Conservation (phyloP, 2,888 invertebrate genomes). For the Sphaerophoria rueppellii region DNA sequence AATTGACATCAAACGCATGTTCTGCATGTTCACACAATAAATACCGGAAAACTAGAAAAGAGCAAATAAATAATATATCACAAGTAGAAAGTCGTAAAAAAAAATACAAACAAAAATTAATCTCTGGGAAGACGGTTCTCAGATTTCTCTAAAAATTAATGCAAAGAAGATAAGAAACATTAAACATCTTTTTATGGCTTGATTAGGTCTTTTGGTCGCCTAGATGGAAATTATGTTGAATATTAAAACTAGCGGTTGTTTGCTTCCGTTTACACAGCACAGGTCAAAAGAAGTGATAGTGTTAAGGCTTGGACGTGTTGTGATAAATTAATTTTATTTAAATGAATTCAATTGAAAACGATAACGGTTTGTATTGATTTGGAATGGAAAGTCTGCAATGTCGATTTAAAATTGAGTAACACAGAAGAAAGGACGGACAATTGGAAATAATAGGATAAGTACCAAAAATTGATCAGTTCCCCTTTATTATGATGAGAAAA, state of each 20-base stretch:
- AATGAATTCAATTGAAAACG: slow-evolving; percentile 1
- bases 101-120: slow-evolving; percentile 40
- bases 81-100: slow-evolving; percentile 57
- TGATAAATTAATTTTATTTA: not conserved
- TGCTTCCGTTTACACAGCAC: slow-evolving; percentile 15
- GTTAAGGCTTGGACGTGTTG: not conserved
- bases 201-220: slow-evolving; percentile 11
- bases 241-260: slow-evolving; percentile 15
- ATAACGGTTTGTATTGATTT: too few relatives aligned
- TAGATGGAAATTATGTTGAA: slow-evolving; percentile 12
- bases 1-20: slow-evolving; percentile 22
- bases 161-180: slow-evolving; percentile 18
- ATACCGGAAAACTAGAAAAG: slow-evolving; percentile 4
- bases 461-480: too few relatives aligned
- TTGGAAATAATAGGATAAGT: too few relatives aligned
- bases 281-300: slow-evolving; percentile 15
- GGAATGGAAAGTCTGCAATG: too few relatives aligned
- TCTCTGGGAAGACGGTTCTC: slow-evolving; percentile 3
- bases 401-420: too few relatives aligned
- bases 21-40: not conserved
- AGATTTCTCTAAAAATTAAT: slow-evolving; percentile 38
- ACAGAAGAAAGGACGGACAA: too few relatives aligned
- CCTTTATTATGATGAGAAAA: too few relatives aligned
- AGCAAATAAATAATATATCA: slow-evolving; percentile 30
- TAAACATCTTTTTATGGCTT: slow-evolving; percentile 4